These are phyloP conservation scores for Balaeniceps rex DNA, from an alignment of 2,113 vertebrate genomes.

Conservation along the genomic window DNA sequence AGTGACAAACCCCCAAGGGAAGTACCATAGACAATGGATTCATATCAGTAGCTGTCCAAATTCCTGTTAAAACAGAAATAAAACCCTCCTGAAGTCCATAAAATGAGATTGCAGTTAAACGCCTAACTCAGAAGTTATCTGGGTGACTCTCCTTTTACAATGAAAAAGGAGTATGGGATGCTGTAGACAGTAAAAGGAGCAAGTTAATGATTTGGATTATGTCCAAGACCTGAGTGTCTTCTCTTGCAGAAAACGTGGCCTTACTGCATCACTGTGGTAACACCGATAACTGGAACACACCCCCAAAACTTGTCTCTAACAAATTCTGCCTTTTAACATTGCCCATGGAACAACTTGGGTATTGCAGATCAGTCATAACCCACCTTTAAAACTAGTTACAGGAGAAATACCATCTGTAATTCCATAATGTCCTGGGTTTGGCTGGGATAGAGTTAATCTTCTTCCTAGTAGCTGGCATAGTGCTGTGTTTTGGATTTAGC, in stretches of 20 bases:
- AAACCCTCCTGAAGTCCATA: not conserved
- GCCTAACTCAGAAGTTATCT: not conserved
- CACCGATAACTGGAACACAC: not conserved
- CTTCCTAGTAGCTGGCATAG: too few species aligned
- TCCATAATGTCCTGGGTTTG: too few species aligned
- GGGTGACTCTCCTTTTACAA: not conserved
- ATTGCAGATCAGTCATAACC: not conserved
- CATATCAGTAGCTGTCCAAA: not conserved
- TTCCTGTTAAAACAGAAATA: not conserved
- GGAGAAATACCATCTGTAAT: not conserved
- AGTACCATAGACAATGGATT: not conserved
- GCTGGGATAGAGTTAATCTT: too few species aligned
- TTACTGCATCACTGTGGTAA: not conserved
- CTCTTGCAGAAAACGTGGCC: not conserved
- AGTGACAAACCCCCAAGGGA: not conserved
- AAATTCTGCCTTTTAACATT: not conserved
- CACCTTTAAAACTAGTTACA: not conserved
- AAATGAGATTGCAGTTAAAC: not conserved
- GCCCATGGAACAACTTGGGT: not conserved
- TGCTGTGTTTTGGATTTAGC: too few species aligned
- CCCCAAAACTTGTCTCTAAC: not conserved
- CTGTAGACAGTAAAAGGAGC: not conserved
- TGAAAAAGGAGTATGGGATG: not conserved
- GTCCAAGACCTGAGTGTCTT: not conserved
- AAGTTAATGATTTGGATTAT: not conserved